These are phyloP conservation scores for Pangasianodon gigas DNA, from an alignment of 2,113 vertebrate species.

Conservation along the genomic window DNA sequence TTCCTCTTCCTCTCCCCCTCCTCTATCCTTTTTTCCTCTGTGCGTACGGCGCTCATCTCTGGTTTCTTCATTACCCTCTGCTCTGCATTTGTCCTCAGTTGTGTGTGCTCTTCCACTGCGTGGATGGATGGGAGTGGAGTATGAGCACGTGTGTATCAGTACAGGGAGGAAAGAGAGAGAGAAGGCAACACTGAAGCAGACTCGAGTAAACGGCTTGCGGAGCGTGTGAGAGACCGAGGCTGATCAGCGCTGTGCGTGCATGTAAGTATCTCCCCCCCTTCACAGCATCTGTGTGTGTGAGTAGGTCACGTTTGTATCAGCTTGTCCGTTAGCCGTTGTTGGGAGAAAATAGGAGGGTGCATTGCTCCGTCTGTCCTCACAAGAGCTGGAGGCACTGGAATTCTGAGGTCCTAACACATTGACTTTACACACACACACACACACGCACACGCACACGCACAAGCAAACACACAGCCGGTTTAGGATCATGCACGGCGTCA, in stretches of 20 bases:
- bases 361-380: conserved; percentile 64
- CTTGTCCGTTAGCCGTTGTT: conserved; percentile 64
- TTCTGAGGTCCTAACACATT: conserved; percentile 41
- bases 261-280: conserved; percentile 40
- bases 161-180: conserved; percentile 40
- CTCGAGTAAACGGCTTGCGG: conserved; percentile 58
- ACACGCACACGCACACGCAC: conserved; percentile 2
- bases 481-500: conserved; percentile 33
- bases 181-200: conserved; percentile 52
- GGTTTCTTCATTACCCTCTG: conserved; percentile 38
- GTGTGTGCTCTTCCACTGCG: conserved; percentile 54
- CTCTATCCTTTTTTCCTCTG: conserved; percentile 48
- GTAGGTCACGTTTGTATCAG: conserved; percentile 60
- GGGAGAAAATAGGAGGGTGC: conserved; percentile 21
- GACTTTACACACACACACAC: not conserved
- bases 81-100: conserved; percentile 44
- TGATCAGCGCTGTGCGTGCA: conserved; percentile 25
- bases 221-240: conserved; percentile 50
- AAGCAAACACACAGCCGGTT: not conserved
- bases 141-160: conserved; percentile 47
- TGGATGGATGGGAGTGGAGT: conserved; percentile 54
- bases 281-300: conserved; percentile 45
- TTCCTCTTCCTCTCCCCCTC: conserved; percentile 31
- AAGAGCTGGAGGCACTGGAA: conserved; percentile 68
- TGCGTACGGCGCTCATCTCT: conserved; percentile 47